These are phyloP conservation scores for Ganaspis brasiliensis DNA, from an alignment of 2,888 invertebrate species.

Conservation along the genomic window DNA sequence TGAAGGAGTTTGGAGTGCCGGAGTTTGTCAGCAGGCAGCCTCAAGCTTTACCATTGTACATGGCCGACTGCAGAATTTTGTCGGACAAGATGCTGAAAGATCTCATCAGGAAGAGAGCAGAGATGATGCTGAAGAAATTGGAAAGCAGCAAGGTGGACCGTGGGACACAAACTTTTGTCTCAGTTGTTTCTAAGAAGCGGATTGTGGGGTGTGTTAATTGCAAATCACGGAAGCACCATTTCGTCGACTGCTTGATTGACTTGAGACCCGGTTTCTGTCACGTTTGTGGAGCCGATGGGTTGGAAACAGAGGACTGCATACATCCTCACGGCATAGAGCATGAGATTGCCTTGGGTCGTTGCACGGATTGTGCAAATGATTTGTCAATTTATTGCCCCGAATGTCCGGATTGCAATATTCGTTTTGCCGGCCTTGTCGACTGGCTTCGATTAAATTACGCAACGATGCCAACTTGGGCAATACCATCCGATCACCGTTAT, in stretches of 20 bases:
- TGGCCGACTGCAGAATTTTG: neutral
- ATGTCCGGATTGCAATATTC: slow-evolving; percentile 54
- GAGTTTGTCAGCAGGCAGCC: neutral
- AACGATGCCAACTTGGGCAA: slow-evolving; percentile 44
- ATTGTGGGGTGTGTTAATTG: neutral
- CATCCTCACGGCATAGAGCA: neutral
- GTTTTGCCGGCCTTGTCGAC: slow-evolving; percentile 48
- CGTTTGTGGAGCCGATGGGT: neutral
- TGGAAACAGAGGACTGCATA: neutral
- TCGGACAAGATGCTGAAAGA: neutral
- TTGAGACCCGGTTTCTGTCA: neutral
- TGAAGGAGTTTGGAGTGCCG: neutral
- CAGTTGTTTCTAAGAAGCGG: neutral
- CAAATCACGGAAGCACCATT: neutral
- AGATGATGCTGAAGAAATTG: neutral
- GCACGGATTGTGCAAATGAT: neutral
- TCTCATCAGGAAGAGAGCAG: neutral
- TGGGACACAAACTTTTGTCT: neutral
- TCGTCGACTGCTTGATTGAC: no score
- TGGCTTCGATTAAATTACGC: slow-evolving; percentile 55
- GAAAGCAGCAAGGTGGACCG: neutral
- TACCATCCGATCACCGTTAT: slow-evolving; percentile 47
- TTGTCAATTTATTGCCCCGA: slow-evolving; percentile 46
- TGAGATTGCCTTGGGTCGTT: neutral
- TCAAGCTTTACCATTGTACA: neutral